Conservation (phyloP, 2,797 vertebrate genomes). For the Erethizon dorsatum region DNA sequence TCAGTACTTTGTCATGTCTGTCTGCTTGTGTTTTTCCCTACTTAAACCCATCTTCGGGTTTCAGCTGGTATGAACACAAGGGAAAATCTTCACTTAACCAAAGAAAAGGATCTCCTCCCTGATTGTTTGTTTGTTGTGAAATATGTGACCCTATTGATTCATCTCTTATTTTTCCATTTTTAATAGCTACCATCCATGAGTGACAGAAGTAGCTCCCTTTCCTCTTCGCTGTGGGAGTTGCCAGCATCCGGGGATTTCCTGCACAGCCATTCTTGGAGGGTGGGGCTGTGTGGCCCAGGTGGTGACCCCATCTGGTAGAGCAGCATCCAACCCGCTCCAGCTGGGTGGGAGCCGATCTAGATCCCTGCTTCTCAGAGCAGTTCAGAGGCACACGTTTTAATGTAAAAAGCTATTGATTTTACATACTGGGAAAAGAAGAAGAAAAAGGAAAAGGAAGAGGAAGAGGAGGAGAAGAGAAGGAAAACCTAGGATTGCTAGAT, state of each 20-base stretch:
- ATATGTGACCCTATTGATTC: background rate
- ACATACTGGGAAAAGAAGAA: background rate
- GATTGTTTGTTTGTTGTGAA: background rate
- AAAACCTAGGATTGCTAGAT: background rate
- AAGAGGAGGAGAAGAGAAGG: background rate
- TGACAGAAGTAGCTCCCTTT: background rate
- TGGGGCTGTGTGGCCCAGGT: background rate
- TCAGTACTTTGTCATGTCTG: background rate
- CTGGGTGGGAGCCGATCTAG: background rate
- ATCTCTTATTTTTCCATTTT: background rate
- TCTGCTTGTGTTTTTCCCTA: background rate
- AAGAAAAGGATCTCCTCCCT: background rate
- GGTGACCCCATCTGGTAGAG: background rate
- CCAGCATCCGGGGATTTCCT: background rate
- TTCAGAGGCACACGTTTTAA: background rate
- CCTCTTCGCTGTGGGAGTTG: background rate
- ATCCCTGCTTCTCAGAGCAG: background rate
- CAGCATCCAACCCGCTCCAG: too few species aligned
- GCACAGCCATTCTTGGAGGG: background rate
- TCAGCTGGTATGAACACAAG: background rate
- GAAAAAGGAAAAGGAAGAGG: background rate
- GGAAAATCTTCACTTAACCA: background rate
- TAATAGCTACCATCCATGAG: background rate
- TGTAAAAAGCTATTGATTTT: background rate
- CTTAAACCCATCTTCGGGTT: background rate